Percentiles rank a stretch among this genome's conserved stretches.
Evolutionary conservation across 2,888 invertebrate species (phyloP).

Genomic region (Ochropleura leucogaster): DNA sequence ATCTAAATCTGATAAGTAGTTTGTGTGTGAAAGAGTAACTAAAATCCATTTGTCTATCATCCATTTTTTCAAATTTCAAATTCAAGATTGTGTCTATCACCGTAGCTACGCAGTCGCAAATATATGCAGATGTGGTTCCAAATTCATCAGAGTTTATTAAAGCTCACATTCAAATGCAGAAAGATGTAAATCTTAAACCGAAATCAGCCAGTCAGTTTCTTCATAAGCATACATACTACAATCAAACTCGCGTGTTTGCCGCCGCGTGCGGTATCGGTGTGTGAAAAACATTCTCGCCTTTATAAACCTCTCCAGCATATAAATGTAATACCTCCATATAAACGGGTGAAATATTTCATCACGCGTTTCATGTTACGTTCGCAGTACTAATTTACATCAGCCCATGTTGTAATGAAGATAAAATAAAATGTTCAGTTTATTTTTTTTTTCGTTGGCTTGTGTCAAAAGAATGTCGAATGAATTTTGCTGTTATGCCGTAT

Average conservation of each 20-base stretch:
- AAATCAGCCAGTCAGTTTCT: constrained; percentile 2
- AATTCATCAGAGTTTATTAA: not conserved
- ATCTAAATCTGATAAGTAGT: not conserved
- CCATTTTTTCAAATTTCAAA: not conserved
- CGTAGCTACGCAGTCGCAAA: not conserved
- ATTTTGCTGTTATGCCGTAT: not conserved
- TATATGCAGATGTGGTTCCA: no score
- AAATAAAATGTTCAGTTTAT: constrained; percentile 28
- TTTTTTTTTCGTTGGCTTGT: constrained; percentile 6
- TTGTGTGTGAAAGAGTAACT: not conserved
- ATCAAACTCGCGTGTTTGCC: constrained; percentile 29
- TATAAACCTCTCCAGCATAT: constrained; percentile 16
- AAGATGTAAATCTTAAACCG: not conserved
- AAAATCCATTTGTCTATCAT: not conserved
- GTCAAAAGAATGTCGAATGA: not conserved
- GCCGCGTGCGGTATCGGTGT: constrained; percentile 35
- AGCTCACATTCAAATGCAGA: not conserved
- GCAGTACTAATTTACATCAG: constrained; percentile 46
- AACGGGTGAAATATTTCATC: constrained; percentile 53
- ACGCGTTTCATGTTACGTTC: constrained; percentile 40
- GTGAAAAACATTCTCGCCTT: constrained; percentile 52
- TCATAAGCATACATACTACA: constrained; percentile 10
- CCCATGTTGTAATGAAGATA: constrained; percentile 20
- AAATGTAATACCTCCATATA: constrained; percentile 30
- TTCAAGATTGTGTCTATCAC: not conserved